phyloP scores from a whole-genome alignment of 2,888 invertebrate species.

The Bombylius major region DNA sequence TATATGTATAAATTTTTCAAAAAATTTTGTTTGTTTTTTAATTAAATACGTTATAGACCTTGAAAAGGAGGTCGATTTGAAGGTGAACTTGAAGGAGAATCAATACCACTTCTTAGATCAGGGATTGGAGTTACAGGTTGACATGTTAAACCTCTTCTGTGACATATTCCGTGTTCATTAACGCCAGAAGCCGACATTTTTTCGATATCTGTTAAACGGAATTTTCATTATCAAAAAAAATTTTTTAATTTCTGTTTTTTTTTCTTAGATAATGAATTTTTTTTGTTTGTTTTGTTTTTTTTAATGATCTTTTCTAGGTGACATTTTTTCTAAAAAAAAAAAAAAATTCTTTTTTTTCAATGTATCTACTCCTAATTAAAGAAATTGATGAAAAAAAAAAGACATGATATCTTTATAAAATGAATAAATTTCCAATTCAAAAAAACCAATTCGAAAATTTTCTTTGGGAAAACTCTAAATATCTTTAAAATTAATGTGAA shows the following conservation, averaged over 20 bases:
- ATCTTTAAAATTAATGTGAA: no score
- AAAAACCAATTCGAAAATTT: no score
- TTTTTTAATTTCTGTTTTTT: background rate
- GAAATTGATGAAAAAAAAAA: no score
- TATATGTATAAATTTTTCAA: background rate
- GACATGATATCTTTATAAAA: no score
- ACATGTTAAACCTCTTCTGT: slow-evolving; percentile 72
- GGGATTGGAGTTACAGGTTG: slow-evolving; percentile 74
- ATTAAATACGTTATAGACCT: slow-evolving; percentile 23
- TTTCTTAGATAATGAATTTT: background rate
- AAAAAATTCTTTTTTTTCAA: no score
- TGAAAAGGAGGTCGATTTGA: slow-evolving; percentile 36
- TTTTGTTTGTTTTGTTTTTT: background rate
- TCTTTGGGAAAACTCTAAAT: no score
- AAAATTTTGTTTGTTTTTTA: background rate
- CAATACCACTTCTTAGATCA: slow-evolving; percentile 55
- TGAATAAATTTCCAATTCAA: no score
- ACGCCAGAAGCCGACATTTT: slow-evolving; percentile 32
- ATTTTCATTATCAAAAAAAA: slow-evolving; percentile 19
- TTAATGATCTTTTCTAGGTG: background rate
- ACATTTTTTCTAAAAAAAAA: no score
- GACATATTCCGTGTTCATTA: slow-evolving; percentile 78
- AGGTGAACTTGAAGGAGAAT: slow-evolving; percentile 33
- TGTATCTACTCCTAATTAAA: no score
- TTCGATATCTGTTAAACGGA: slow-evolving; percentile 25